Conservation (phyloP, 2,113 vertebrate species). For the Hemichromis elongatus region DNA sequence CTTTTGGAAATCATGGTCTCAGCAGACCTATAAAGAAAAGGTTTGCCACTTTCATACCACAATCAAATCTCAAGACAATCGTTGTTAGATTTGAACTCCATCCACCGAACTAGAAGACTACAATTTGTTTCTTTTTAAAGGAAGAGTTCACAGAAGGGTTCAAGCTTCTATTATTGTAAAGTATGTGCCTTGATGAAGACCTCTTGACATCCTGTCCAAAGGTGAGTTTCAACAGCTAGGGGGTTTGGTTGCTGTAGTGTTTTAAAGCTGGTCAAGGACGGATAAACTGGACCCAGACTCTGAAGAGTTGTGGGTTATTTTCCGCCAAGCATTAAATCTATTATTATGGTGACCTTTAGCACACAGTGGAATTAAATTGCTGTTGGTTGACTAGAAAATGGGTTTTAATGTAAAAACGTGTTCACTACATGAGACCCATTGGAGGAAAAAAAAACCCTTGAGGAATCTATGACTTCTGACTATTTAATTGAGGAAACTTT, state of each 20-base stretch:
- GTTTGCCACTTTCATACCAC: background rate
- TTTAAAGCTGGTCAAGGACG: background rate
- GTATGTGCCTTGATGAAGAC: background rate
- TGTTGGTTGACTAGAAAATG: conserved; percentile 17
- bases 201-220: background rate
- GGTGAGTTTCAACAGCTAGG: background rate
- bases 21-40: background rate
- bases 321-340: conserved; percentile 23
- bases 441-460: background rate
- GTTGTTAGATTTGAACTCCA: background rate
- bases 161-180: background rate
- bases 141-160: background rate
- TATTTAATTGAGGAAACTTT: background rate
- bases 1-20: background rate
- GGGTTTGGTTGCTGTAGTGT: background rate
- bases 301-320: background rate
- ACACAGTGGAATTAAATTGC: conserved; percentile 32
- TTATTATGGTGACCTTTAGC: conserved; percentile 41
- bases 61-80: background rate
- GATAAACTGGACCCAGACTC: background rate
- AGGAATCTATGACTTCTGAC: background rate
- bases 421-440: background rate
- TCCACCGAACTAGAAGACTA: background rate
- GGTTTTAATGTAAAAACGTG: background rate
- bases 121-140: background rate